Base-by-base conservation (phyloP, 1,140 invertebrate genomes). In the Cephus cinctus region DNA sequence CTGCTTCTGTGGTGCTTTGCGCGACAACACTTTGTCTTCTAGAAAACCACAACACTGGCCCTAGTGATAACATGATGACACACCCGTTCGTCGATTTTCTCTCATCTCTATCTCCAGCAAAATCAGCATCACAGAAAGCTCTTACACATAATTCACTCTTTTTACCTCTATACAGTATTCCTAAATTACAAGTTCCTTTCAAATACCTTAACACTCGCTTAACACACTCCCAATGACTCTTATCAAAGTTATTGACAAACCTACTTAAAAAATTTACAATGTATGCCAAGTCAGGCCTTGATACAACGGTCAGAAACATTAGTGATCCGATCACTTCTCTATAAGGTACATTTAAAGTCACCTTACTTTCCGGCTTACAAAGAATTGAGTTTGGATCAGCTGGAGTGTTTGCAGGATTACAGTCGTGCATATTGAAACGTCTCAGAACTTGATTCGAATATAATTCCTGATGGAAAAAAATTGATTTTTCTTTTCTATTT, bases 1-100 rank as follows among this genome's bases (percentile, higher is more conserved):
- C 61, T 0, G 62, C 54, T 52, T 66, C 53, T n/a, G 55, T 43
- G 5, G 43, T 63, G 16, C 48, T 61, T 2, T 60, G 25, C 22
- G 57, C 25, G n/a, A 60, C 43, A 14, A 11, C 46, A 18, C 35
- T 23, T 25, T 65, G 60, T 32, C 56, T 61, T 18, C 50, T 48
- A 9, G 42, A 44, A 14, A n/a, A 20, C 62, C 57, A 59, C 1
- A 41, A 20, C 11, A 61, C 39, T 4, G 44, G 44, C 21, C 50
- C 59, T 34, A 55, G 56, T 11, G 57, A 22, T 47, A 61, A 63
- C 16, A 34, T 46, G 8, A 55, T 43, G 6, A 56, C 39, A 23
- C 58, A 31, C 25, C 51, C 56, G 9, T 45, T 38, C 11, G 63
- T 61, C 18, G 59, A 62, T 39, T 54, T 31, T 36, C 54, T 19